Evolutionary conservation across 2,888 invertebrate genomes (phyloP).

Genomic region (Dynastes grantii): DNA sequence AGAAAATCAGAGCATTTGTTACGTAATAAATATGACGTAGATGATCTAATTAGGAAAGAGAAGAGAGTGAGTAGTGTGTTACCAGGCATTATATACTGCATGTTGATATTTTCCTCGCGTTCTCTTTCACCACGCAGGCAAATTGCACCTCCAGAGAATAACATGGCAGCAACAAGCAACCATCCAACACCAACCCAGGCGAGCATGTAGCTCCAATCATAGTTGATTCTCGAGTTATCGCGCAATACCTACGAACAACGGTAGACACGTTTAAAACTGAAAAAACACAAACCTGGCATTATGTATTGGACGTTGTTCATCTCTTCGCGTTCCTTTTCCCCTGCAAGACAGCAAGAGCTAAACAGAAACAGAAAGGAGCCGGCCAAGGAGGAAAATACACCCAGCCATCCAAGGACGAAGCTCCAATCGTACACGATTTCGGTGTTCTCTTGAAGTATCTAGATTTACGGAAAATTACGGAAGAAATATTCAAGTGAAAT

Average conservation of each 20-base stretch:
- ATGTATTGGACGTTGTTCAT: conserved; percentile 90
- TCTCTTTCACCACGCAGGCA: conserved; percentile 95
- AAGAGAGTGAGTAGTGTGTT: conserved; percentile 64
- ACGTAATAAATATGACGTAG: background rate
- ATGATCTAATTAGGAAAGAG: conserved; percentile 40
- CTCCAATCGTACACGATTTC: conserved; percentile 88
- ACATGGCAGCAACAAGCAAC: conserved; percentile 91
- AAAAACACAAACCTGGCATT: conserved; percentile 81
- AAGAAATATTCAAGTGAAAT: conserved; percentile 36
- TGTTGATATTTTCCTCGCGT: conserved; percentile 95
- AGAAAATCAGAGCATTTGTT: conserved; percentile 2
- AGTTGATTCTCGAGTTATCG: conserved; percentile 88
- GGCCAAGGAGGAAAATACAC: conserved; percentile 83
- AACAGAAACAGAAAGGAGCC: conserved; percentile 86
- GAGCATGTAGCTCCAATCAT: conserved; percentile 98
- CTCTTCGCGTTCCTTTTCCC: conserved; percentile 82
- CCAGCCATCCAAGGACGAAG: conserved; percentile 88
- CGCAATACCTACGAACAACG: conserved; percentile 81
- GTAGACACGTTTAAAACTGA: conserved; percentile 51
- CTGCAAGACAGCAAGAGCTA: conserved; percentile 84
- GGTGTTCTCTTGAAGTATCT: conserved; percentile 83
- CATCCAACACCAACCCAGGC: conserved; percentile 97
- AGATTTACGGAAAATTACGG: conserved; percentile 47
- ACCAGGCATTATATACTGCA: conserved; percentile 99
- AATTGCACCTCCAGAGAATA: conserved; percentile 94